Base-by-base conservation (phyloP, 2,888 invertebrate species). In the Escarpia spicata region DNA sequence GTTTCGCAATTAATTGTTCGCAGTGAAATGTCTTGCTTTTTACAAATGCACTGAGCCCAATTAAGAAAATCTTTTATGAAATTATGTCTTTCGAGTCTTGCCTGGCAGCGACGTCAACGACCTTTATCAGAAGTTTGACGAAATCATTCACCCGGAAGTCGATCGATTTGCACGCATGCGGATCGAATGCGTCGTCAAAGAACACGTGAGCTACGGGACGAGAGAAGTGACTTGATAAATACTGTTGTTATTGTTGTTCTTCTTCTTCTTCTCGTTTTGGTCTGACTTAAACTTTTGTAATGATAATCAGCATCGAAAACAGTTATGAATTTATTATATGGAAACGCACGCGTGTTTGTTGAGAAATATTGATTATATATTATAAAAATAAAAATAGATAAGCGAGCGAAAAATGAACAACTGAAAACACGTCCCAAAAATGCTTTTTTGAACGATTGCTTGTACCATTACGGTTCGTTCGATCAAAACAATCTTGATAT, bases 81-180 rank as follows among this genome's bases (percentile, higher is more conserved):
- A 4, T 19, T 26, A 75, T 4, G 75, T 26, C n/a, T 19, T 75
- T 75, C n/a, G 26, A 75, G 3, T 75, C 75, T 75, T 75, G 75
- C 60, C 98, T 98, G 19, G 99, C 99, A 0, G 99, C 99, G 96
- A 98, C 98, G 96, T 99, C 99, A 94, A 99, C 97, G 3, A 98
- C 98, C 26, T 97, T 97, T 31, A 99, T 97, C 90, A 99, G 97
- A 26, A 98, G 97, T 96, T 98, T 99, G 0, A 99, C 99, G 97
- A 99, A 99, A 92, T 98, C 97, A 97, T 99, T 99, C 92, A 99
- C 98, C 94, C 97, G 97, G 96, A 99, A 98, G 45, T 98, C 98
- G 95, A 98, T 98, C 92, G 97, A 97, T 95, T 98, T 98, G 95
- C 98, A 98, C 96, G 98, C 98, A 96, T 98, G 97, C 97, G 97